Conservation (phyloP, 2,888 invertebrate species). For the Pheosia tremula region DNA sequence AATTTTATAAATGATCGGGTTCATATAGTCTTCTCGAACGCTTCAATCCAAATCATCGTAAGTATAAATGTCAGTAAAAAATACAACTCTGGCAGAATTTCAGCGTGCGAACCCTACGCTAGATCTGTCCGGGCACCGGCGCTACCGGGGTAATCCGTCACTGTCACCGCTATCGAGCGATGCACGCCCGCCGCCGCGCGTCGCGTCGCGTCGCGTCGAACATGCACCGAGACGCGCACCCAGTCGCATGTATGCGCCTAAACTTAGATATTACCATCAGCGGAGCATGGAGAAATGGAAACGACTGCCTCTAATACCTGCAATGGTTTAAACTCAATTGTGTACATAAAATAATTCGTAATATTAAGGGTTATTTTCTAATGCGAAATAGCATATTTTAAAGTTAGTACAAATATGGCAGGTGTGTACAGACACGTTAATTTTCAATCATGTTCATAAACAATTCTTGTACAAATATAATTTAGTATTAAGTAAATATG, state of each 20-base stretch:
- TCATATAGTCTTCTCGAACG: not conserved
- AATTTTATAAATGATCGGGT: too few species aligned
- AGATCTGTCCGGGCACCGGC: slow-evolving; percentile 62
- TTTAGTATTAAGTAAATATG: too few species aligned
- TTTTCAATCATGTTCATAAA: too few species aligned
- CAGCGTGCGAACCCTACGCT: slow-evolving; percentile 12
- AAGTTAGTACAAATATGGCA: too few species aligned
- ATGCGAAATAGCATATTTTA: too few species aligned
- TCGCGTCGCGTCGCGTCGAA: slow-evolving; percentile 34
- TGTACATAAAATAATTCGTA: too few species aligned
- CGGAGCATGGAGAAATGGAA: not conserved
- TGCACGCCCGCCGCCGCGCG: slow-evolving; percentile 68
- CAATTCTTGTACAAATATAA: too few species aligned
- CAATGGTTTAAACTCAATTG: not conserved
- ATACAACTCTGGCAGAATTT: not conserved
- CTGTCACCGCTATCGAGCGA: slow-evolving; percentile 76
- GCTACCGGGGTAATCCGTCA: slow-evolving; percentile 72
- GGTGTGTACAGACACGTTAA: too few species aligned
- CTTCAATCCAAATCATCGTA: not conserved
- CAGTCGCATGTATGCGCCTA: slow-evolving; percentile 45
- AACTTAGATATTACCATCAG: slow-evolving; percentile 79
- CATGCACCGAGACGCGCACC: slow-evolving; percentile 17
- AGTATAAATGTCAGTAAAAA: not conserved
- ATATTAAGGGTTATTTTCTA: too few species aligned
- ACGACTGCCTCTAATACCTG: not conserved